phyloP scores from a whole-genome alignment of 2,888 invertebrate species.

The Eustalomyia histrio region DNA sequence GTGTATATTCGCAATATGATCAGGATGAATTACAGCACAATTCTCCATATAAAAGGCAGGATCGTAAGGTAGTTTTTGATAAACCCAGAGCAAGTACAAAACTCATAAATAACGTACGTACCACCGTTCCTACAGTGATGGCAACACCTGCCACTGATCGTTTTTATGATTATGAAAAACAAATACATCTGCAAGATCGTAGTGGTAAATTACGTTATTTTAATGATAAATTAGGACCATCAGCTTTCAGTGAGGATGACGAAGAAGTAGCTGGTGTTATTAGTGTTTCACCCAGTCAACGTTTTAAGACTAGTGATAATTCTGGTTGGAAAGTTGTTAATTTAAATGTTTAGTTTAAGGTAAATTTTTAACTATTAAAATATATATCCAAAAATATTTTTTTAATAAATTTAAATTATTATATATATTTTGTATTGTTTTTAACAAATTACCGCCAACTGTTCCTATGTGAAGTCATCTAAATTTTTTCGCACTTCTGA shows the following conservation, averaged over 20 bases:
- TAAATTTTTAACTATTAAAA: too few species aligned
- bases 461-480: too few species aligned
- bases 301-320: slow-evolving; percentile 66
- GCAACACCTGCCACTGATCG: slow-evolving; percentile 70
- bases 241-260: slow-evolving; percentile 55
- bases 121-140: slow-evolving; percentile 40
- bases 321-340: slow-evolving; percentile 73
- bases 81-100: slow-evolving; percentile 70
- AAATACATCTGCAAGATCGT: slow-evolving; percentile 69
- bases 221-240: slow-evolving; percentile 63
- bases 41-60: slow-evolving; percentile 73
- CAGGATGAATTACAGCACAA: slow-evolving; percentile 73
- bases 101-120: slow-evolving; percentile 10
- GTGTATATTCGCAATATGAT: slow-evolving; percentile 68
- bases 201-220: slow-evolving; percentile 67
- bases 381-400: too few species aligned
- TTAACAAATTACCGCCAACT: too few species aligned
- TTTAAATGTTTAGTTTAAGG: slow-evolving; percentile 20
- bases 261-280: slow-evolving; percentile 38
- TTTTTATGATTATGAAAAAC: slow-evolving; percentile 78
- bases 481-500: too few species aligned
- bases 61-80: slow-evolving; percentile 74
- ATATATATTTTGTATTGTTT: too few species aligned
- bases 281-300: slow-evolving; percentile 65
- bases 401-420: too few species aligned